Base-by-base conservation (phyloP, 2,888 invertebrate species). In the Clivina fossor region DNA sequence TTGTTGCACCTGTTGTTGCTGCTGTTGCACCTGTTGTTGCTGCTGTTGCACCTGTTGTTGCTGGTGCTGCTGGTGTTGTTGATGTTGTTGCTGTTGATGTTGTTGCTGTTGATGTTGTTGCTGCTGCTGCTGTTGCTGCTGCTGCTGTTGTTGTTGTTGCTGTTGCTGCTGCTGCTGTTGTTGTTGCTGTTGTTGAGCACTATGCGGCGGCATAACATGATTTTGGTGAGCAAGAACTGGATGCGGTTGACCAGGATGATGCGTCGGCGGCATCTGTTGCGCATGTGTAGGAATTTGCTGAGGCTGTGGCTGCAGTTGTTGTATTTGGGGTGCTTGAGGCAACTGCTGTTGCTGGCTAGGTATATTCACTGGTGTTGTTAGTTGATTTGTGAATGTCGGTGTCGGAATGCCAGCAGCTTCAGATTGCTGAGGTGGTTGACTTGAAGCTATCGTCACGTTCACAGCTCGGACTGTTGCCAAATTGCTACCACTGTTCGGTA, bases 351-450 rank as follows among this genome's bases (percentile, higher is more conserved):
- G 68, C 18, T 69, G 71, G 4, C 69, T 70, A 2, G 71, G 71
- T 53, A 74, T 72, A 50, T 70, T 74, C 56, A 74, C 64, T 60
- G 69, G 69, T 47, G 69, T 59, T 60, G 67, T 68, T 61, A 72
- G 63, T 60, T 72, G 74, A 56, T 67, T 69, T 28, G 69, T 60
- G 63, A 72, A 70, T 58, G 70, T 65, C 58, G 66, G 68, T n/a
- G 68, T 64, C 61, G 66, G 70, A 56, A 64, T 57, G n/a, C n/a
- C n/a, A 11, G 59, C 44, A 13, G 60, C 38, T 41, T 62, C 61
- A 4, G 57, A 57, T 55, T 60, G 64, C 19, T 16, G 16, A n/a
- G 28, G 37, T 8, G 24, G 57, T 56, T 59, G 64, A 51, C 65
- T 64, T 56, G 68, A 9, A 53, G 65, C 15, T 57, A 65, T 56